Evolutionary conservation across 1,140 invertebrate species (phyloP).

Genomic region (Trichonephila clavipes): DNA sequence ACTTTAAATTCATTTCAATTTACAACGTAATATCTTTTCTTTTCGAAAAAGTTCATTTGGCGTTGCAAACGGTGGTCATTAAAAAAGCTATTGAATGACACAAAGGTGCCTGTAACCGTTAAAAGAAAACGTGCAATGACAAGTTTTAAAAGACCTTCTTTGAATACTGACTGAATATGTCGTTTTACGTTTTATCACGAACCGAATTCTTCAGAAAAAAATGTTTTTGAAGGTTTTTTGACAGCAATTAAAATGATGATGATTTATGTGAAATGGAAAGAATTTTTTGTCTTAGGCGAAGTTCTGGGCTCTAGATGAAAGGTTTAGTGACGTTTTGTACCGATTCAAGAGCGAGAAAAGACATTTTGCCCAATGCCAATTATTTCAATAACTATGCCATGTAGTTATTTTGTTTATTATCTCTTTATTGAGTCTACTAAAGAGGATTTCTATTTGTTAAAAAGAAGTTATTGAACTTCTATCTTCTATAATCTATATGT

Average conservation of each 20-base stretch:
- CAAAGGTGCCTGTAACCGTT: not conserved
- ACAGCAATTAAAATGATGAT: constrained; percentile 18
- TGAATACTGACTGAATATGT: not conserved
- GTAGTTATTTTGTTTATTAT: too few species aligned
- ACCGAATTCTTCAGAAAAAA: not conserved
- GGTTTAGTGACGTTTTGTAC: too few species aligned
- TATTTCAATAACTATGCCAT: too few species aligned
- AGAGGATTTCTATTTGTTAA: too few species aligned
- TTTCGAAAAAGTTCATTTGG: not conserved
- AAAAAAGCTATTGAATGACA: not conserved
- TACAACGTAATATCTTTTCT: not conserved
- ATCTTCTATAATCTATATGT: too few species aligned
- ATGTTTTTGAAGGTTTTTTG: not conserved
- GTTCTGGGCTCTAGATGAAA: not conserved
- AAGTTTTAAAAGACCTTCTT: not conserved
- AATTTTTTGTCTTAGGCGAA: not conserved
- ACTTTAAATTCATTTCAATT: too few species aligned
- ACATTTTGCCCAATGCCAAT: too few species aligned
- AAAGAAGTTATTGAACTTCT: too few species aligned
- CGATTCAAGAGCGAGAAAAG: too few species aligned
- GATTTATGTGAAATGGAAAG: not conserved
- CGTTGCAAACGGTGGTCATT: not conserved
- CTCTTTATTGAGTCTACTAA: too few species aligned
- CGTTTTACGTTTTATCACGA: not conserved
- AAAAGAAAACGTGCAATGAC: not conserved